Evolutionary conservation across 2,888 invertebrate genomes (phyloP), one percentile per base, ranked within the genome.

Genomic region (Noctua pronuba): DNA sequence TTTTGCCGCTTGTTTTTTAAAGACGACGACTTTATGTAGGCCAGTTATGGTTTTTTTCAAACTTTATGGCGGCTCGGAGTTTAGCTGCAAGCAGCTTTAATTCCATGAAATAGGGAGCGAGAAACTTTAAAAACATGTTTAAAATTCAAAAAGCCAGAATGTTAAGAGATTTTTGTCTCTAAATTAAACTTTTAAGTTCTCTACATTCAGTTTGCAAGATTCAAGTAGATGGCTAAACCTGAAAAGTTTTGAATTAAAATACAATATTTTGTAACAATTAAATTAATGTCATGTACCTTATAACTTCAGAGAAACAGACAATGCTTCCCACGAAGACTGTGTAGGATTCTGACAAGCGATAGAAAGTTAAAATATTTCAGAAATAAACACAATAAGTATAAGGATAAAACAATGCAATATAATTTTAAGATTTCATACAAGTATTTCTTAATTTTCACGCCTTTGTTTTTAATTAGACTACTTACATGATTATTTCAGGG

Each of bases 251-350:
- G 28, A 68, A 21, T 13, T 7, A 13, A 49, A 49, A n/a, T 24
- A 10, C n/a, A n/a, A 1, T 0, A 28, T 58, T 31, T 28, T 60
- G 55, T 35, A 58, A 21, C n/a, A 74, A 28, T 38, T 68, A 46
- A 67, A 49, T 49, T 18, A 1, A 73, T 31, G 31, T 18, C 18
- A 8, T 38, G 41, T 41, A 31, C 31, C 16, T 7, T 35, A 35
- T 16, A 52, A 31, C 28, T 62, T 66, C 58, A 71, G 24, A 66
- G 49, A 60, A 71, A 24, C 72, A 11, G 44, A 79, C 80, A 79
- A 79, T 79, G 69, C 13, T 72, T 80, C 79, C 35, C 80, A 80
- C 66, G 73, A 66, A 31, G 24, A 31, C 3, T 18, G 18, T 68
- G 52, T 69, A 31, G 21, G 41, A 44, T 52, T 64, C 52, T 46